Evolutionary conservation across 2,113 vertebrate species (phyloP), one percentile per base, ranked within the genome.

Genomic region (Tragelaphus buxtoni): DNA sequence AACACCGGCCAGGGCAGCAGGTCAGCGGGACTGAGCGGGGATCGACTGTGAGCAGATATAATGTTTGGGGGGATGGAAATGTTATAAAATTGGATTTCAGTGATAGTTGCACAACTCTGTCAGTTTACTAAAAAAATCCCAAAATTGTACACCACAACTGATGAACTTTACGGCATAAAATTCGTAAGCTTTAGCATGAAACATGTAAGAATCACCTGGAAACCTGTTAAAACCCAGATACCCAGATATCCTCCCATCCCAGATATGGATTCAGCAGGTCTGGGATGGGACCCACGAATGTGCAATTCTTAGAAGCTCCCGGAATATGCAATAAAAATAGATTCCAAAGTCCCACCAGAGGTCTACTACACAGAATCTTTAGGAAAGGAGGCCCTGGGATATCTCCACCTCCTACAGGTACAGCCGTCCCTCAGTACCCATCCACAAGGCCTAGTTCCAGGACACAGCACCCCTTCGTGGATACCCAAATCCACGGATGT

Each of bases 41-140:
- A 65, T 1, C 4, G 35, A 89, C 9, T 61, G 11, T 26, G 90
- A 49, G 92, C 2, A 91, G 61, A 69, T 1, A 53, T 2, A 30
- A 58, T 35, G 18, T 9, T 14, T 4, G 28, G 12, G n/a, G 18
- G 63, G 26, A 30, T 5, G 49, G 39, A 95, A 95, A n/a, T 86
- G 6, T 61, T 89, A 65, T 2, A 88, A 83, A 83, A 88, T 8
- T 79, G 65, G 47, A 83, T 94, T 96, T 94, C 32, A 72, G 56
- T 60, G 20, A 94, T 16, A 32, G 26, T 12, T 90, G 8, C 20
- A 72, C 28, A 79, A 91, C 26, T 85, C 80, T 84, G 17, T 55
- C 61, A 56, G 51, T 56, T 72, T 94, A 76, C 12, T 49, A 63
- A 86, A 90, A 90, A 96, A 92, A 61, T 30, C 80, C 79, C 6